A percentile compares a stretch with the other conserved stretches of the same genome.
Evolutionary conservation across 2,888 invertebrate genomes (phyloP).

Genomic region (Drosophila rubida): DNA sequence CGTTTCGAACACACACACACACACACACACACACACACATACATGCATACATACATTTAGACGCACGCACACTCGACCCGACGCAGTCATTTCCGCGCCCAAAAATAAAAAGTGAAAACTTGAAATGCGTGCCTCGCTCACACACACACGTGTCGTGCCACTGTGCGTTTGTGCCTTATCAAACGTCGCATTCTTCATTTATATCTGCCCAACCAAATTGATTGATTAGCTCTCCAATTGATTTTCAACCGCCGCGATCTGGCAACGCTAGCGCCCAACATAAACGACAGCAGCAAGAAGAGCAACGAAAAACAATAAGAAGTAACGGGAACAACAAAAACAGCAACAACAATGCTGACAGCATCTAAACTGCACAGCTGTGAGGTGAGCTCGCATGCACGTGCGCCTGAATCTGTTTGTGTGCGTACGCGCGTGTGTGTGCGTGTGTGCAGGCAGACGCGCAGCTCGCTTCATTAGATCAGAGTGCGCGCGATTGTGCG

Average conservation of each 20-base stretch:
- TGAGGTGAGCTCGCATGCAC: background rate
- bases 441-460: slow-evolving; percentile 7
- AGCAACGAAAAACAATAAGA: background rate
- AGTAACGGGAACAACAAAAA: background rate
- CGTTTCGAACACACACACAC: slow-evolving; percentile 41
- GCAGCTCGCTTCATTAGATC: background rate
- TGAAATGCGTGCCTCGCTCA: slow-evolving; percentile 35
- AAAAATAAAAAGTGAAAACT: slow-evolving; percentile 76
- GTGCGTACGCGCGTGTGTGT: background rate
- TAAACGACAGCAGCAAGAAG: background rate
- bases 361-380: slow-evolving; percentile 19
- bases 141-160: slow-evolving; percentile 2
- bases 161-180: slow-evolving; percentile 46
- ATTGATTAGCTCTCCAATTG: slow-evolving; percentile 66
- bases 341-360: background rate
- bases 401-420: slow-evolving; percentile 1
- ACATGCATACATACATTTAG: too few relatives aligned
- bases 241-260: slow-evolving; percentile 37
- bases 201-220: slow-evolving; percentile 62
- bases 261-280: slow-evolving; percentile 26
- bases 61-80: slow-evolving; percentile 25
- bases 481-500: slow-evolving; percentile 4
- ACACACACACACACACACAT: background rate
- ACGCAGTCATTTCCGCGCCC: slow-evolving; percentile 70
- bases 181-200: slow-evolving; percentile 70